Conservation (phyloP, 2,113 vertebrate genomes). For the Smithornis capensis region DNA sequence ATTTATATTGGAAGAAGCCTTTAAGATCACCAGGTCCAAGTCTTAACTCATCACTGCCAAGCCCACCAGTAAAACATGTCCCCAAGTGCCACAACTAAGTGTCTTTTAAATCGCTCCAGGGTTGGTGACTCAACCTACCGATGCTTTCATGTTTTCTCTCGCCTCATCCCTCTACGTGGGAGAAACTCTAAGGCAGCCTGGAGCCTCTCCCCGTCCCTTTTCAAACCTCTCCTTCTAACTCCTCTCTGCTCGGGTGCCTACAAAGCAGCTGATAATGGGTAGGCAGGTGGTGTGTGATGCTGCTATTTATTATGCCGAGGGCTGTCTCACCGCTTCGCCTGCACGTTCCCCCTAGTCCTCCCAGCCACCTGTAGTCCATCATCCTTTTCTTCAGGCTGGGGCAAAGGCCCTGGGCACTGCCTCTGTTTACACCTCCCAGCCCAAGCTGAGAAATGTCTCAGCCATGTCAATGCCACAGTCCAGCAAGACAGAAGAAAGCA, state of each 20-base stretch:
- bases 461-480: accelerated
- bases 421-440: not conserved
- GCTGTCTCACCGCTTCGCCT: not conserved
- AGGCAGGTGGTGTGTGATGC: slow-evolving; percentile 41
- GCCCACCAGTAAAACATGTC: not conserved
- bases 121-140: not conserved
- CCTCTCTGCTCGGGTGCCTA: not conserved
- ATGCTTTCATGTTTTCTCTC: not conserved
- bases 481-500: not conserved
- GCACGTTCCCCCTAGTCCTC: not conserved
- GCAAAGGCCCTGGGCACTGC: not conserved
- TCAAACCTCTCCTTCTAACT: not conserved
- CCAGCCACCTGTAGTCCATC: not conserved
- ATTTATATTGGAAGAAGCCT: not conserved
- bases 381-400: not conserved
- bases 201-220: not conserved
- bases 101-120: not conserved
- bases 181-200: not conserved
- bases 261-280: slow-evolving; percentile 56
- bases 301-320: slow-evolving; percentile 23
- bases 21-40: not conserved
- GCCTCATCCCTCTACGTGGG: not conserved
- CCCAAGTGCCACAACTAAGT: not conserved
- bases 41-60: not conserved
- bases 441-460: not conserved